Conservation (phyloP, 1,140 invertebrate species). For the Drosophila pectinifera region DNA sequence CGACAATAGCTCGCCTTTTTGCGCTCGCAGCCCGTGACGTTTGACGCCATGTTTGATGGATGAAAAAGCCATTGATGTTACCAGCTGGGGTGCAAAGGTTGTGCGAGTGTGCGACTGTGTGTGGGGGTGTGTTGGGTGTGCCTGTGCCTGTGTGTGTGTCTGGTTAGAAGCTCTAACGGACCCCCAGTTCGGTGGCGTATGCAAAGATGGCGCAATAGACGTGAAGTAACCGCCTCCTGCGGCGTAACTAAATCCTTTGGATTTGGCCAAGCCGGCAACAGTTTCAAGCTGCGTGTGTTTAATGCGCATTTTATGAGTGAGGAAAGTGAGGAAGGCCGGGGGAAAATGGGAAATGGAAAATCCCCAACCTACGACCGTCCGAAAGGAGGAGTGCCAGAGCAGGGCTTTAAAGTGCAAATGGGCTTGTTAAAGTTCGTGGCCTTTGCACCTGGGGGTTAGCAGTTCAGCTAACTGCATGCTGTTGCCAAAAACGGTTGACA, state of each 20-base stretch:
- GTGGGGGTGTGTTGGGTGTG: constrained; percentile 12
- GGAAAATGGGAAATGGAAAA: constrained; percentile 14
- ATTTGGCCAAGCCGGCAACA: constrained; percentile 65
- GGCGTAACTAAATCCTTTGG: constrained; percentile 81
- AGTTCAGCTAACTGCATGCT: constrained; percentile 53
- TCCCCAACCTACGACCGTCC: background rate
- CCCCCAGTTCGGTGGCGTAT: constrained; percentile 35
- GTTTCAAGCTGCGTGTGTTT: constrained; percentile 74
- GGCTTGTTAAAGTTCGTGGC: constrained; percentile 71
- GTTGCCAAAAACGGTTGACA: constrained; percentile 60
- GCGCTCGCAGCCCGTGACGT: constrained; percentile 80
- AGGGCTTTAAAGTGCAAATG: constrained; percentile 68
- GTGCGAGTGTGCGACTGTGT: constrained; percentile 16
- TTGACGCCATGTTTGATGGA: constrained; percentile 84
- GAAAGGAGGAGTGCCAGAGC: background rate
- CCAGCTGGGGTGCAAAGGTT: constrained; percentile 82
- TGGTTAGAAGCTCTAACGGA: constrained; percentile 37
- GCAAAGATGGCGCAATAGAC: constrained; percentile 82
- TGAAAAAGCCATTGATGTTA: constrained; percentile 83
- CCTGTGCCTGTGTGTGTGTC: constrained; percentile 15
- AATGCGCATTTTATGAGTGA: constrained; percentile 83
- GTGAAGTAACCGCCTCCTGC: constrained; percentile 80
- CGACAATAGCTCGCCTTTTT: constrained; percentile 81
- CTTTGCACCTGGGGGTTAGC: constrained; percentile 51
- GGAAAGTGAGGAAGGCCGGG: constrained; percentile 62